phyloP scores from a whole-genome alignment of 2,113 vertebrate genomes.

The Polyodon spathula region DNA sequence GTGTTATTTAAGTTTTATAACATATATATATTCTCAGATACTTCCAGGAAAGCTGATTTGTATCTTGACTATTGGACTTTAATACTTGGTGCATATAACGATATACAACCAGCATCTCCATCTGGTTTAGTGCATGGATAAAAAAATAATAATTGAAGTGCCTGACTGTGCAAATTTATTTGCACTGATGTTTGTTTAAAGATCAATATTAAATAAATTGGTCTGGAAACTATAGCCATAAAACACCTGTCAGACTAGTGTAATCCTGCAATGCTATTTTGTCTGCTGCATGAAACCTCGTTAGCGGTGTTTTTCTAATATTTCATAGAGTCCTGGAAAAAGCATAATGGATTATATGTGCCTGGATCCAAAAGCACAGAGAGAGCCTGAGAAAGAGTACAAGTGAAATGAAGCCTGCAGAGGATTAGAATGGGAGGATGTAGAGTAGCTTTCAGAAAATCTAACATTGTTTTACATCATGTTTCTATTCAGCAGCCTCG shows the following conservation, averaged over 20 bases:
- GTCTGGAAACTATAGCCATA: slow-evolving; percentile 78
- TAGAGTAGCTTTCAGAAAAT: not conserved
- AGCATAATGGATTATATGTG: slow-evolving; percentile 57
- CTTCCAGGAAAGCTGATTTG: slow-evolving; percentile 3
- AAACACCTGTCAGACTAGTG: slow-evolving; percentile 76
- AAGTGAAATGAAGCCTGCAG: too few relatives aligned
- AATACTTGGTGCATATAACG: not conserved
- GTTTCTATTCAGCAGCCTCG: not conserved
- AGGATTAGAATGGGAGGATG: not conserved
- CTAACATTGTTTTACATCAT: not conserved
- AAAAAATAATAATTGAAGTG: slow-evolving; percentile 48
- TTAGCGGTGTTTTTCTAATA: slow-evolving; percentile 69
- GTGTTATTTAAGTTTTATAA: not conserved
- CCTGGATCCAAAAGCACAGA: slow-evolving; percentile 36
- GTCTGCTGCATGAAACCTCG: slow-evolving; percentile 71
- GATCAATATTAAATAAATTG: slow-evolving; percentile 86
- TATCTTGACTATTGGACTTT: not conserved
- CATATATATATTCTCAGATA: not conserved
- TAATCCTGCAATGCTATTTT: slow-evolving; percentile 81
- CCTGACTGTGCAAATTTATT: slow-evolving; percentile 71
- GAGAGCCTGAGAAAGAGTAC: not conserved
- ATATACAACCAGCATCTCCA: slow-evolving; percentile 4
- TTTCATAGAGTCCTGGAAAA: slow-evolving; percentile 51
- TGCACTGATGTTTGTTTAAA: slow-evolving; percentile 83
- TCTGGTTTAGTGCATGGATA: slow-evolving; percentile 6